Base-by-base conservation (phyloP, 2,797 vertebrate species). In the Macropus fuliginosus region DNA sequence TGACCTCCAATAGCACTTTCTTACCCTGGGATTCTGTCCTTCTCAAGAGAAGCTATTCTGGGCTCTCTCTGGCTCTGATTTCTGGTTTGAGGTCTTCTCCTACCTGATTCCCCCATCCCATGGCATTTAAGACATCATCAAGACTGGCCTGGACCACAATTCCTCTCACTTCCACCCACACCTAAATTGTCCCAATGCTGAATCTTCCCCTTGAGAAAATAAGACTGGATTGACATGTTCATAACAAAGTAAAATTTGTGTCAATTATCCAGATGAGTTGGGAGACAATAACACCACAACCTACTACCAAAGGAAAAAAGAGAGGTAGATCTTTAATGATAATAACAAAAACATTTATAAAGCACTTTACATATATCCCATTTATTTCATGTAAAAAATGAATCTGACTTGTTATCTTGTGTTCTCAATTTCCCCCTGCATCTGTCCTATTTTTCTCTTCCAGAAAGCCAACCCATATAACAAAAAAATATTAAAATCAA, bases 301-400 rank as follows among this genome's bases (percentile, higher is more conserved):
- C 74, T 96, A 93, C 96, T 97, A 96, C 74, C 92, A 96, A 90
- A 74, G 46, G 91, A 57, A 91, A 91, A 91, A 90, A 95, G 92
- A 95, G 56, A 94, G 87, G 94, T 95, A 97, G 95, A 90, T 56
- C 74, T 55, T 96, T 97, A 97, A 96, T 96, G 95, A 97, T 90
- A 14, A 74, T 12, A 62, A 31, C 31, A 34, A n/a, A 40, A n/a
- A n/a, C 34, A 40, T 74, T n/a, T n/a, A 8, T 74, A 74, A 74
- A 74, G 14, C 34, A 40, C 16, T 62, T 31, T 62, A 66, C 4
- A 16, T 34, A 74, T 40, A 21, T 74, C 9, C 34, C 62, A 74
- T 74, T 74, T 74, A 16, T n/a, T 74, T 74, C 34, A 74, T 74
- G n/a, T 74, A 74, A n/a, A 62, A 74, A 74, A 74, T 74, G n/a